Evolutionary conservation across 2,113 vertebrate genomes (phyloP).

Genomic region (Neofelis nebulosa): DNA sequence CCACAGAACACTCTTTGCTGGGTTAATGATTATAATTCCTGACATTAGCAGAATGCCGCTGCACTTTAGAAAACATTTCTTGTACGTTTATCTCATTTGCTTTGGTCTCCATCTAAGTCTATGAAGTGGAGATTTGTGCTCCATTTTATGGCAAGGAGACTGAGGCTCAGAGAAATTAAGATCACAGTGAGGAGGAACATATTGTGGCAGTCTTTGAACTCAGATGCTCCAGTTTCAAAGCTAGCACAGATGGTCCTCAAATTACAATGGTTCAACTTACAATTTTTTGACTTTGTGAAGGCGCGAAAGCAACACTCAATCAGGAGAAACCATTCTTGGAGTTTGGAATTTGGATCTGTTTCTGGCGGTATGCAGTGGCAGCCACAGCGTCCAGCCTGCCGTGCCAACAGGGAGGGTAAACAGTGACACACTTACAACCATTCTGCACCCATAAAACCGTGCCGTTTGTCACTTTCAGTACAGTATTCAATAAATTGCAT

Average conservation of each 20-base stretch:
- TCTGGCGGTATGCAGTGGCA: too few species aligned
- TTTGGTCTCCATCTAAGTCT: neutral
- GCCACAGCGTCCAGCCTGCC: neutral
- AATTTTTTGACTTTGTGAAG: neutral
- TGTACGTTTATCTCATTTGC: neutral
- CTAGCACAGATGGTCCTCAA: neutral
- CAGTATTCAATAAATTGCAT: neutral
- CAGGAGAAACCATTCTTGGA: neutral
- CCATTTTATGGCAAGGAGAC: neutral
- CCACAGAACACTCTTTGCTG: neutral
- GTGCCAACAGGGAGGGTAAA: neutral
- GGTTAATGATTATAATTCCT: neutral
- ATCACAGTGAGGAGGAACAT: neutral
- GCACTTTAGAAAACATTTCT: neutral
- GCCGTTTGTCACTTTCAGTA: neutral
- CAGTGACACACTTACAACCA: neutral
- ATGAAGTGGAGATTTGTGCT: neutral
- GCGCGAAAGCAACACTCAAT: rapidly evolving
- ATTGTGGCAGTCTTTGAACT: neutral
- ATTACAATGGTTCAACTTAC: neutral
- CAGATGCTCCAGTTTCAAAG: neutral
- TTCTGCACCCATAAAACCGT: neutral
- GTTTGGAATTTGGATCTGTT: neutral
- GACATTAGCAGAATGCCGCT: neutral
- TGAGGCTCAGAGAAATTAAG: neutral